Percentiles rank a stretch among this genome's conserved stretches.
These are phyloP conservation scores for Drosophila quadrilineata DNA, from an alignment of 1,140 invertebrate species.

Conservation along the genomic window DNA sequence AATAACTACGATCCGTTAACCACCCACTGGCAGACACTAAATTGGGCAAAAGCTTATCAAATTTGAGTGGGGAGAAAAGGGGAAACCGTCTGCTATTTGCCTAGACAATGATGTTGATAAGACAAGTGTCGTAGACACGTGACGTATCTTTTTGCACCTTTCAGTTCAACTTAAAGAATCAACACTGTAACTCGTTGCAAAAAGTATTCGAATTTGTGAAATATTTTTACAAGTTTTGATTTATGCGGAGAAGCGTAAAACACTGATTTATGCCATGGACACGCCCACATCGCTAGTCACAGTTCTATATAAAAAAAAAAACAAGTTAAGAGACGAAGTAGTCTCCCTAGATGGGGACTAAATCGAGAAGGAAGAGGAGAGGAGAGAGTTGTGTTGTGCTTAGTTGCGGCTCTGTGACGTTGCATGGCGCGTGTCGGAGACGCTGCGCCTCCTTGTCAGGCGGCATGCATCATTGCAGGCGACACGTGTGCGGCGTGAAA, in stretches of 20 bases:
- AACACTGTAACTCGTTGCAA: not conserved
- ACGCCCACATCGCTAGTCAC: too few relatives aligned
- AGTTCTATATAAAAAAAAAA: too few relatives aligned
- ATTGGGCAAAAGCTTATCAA: too few relatives aligned
- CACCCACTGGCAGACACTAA: too few relatives aligned
- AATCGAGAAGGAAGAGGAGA: not conserved
- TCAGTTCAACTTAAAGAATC: not conserved
- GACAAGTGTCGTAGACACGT: not conserved
- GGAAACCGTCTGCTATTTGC: not conserved
- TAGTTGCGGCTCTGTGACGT: slow-evolving; percentile 1
- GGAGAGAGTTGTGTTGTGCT: not conserved
- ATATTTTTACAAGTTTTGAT: not conserved
- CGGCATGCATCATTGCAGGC: slow-evolving; percentile 37
- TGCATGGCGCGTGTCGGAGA: slow-evolving; percentile 34
- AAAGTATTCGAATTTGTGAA: not conserved
- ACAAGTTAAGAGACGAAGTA: too few relatives aligned
- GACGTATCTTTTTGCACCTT: not conserved
- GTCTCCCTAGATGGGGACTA: too few relatives aligned
- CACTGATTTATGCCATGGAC: too few relatives aligned
- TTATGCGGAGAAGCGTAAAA: too few relatives aligned
- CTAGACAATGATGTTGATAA: slow-evolving; percentile 14
- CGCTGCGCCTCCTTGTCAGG: slow-evolving; percentile 13
- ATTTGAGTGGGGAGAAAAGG: too few relatives aligned
- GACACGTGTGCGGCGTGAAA: slow-evolving; percentile 69
- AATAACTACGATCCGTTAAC: too few relatives aligned